Evolutionary conservation across 2,888 invertebrate species (phyloP).

Genomic region (Trissolcus brochymenae): DNA sequence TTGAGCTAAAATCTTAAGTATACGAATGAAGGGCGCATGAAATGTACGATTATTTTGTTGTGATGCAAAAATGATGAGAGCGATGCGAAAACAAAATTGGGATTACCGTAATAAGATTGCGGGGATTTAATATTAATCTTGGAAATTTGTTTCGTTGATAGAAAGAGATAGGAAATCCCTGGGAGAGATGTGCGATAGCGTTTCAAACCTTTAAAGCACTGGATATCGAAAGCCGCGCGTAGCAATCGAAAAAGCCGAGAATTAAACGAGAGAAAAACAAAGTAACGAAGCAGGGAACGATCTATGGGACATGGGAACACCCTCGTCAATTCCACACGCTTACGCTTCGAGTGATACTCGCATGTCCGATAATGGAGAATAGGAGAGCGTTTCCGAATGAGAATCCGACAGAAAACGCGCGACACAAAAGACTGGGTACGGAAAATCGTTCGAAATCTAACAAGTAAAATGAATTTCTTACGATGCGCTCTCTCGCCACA

Average conservation of each 20-base stretch:
- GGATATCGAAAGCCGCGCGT: conserved; percentile 51
- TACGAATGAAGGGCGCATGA: too few relatives aligned
- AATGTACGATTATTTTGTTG: neutral
- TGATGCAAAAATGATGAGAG: neutral
- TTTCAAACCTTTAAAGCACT: conserved; percentile 33
- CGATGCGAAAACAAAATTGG: neutral
- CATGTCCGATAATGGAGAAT: conserved; percentile 59
- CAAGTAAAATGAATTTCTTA: conserved; percentile 56
- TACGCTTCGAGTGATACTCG: conserved; percentile 58
- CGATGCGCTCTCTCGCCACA: conserved; percentile 36
- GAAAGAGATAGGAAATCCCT: conserved; percentile 8
- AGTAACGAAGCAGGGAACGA: conserved; percentile 55
- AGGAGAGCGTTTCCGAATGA: conserved; percentile 50
- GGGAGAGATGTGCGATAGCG: conserved; percentile 30
- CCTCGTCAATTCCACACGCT: conserved; percentile 58
- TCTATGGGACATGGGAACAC: conserved; percentile 56
- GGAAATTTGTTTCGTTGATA: conserved; percentile 24
- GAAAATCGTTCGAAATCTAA: conserved; percentile 54
- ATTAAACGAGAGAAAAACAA: conserved; percentile 58
- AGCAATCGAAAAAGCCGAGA: conserved; percentile 57
- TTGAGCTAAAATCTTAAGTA: conserved; percentile 18
- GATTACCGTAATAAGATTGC: conserved; percentile 18
- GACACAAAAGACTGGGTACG: conserved; percentile 47
- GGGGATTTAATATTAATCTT: conserved; percentile 50
- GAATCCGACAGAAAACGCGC: conserved; percentile 54